Conservation (phyloP, 2,888 invertebrate genomes). For the Rhingia campestris region DNA sequence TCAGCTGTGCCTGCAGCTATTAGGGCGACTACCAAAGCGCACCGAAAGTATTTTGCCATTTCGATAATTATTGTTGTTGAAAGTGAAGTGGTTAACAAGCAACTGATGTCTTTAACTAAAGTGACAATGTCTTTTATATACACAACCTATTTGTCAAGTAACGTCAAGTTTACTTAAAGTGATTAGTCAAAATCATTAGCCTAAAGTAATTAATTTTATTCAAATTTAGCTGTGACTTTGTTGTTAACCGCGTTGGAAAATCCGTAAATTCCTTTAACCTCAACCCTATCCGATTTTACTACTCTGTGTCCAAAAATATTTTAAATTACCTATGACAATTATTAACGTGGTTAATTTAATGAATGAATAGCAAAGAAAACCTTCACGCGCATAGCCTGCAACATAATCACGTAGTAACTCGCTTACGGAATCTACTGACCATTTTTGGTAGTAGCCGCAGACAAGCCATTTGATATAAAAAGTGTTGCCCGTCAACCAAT, state of each 20-base stretch:
- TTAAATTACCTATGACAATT: slow-evolving; percentile 21
- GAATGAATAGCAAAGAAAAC: slow-evolving; percentile 43
- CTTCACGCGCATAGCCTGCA: slow-evolving; percentile 39
- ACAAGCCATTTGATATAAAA: slow-evolving; percentile 53
- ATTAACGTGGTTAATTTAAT: slow-evolving; percentile 12
- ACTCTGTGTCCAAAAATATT: slow-evolving; percentile 28
- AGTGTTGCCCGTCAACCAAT: slow-evolving; percentile 49
- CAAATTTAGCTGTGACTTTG: neutral
- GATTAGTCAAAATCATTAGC: slow-evolving; percentile 9
- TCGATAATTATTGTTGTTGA: neutral
- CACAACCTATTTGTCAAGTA: neutral
- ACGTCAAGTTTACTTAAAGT: slow-evolving; percentile 2
- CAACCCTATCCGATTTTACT: slow-evolving; percentile 39
- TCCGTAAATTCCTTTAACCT: slow-evolving; percentile 48
- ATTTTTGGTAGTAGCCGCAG: slow-evolving; percentile 45
- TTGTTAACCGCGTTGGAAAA: slow-evolving; percentile 13
- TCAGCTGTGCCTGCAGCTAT: slow-evolving; percentile 41
- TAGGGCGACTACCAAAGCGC: slow-evolving; percentile 27
- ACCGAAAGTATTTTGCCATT: slow-evolving; percentile 50
- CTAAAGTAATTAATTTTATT: neutral
- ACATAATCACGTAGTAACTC: slow-evolving; percentile 49
- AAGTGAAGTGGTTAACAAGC: slow-evolving; percentile 16
- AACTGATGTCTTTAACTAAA: slow-evolving; percentile 43
- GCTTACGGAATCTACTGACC: slow-evolving; percentile 48
- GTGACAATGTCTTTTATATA: slow-evolving; percentile 42